Evolutionary conservation across 2,888 invertebrate genomes (phyloP).

Genomic region (Pterostichus niger): DNA sequence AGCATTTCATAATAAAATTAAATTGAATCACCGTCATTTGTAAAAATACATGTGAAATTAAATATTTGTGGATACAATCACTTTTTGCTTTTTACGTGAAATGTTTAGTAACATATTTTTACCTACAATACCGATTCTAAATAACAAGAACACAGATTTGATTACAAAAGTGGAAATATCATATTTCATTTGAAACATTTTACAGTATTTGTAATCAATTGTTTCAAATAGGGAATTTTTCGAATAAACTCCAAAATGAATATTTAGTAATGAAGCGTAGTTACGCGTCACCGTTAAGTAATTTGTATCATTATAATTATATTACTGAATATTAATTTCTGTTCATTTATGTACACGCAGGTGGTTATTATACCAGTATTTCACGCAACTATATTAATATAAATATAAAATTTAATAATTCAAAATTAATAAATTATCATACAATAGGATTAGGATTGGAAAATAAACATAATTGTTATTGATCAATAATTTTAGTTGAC

Average conservation of each 20-base stretch:
- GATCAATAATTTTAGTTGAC: not conserved
- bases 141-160: not conserved
- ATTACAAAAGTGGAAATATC: not conserved
- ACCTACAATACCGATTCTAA: no score
- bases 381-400: constrained; percentile 40
- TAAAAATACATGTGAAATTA: not conserved
- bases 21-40: not conserved
- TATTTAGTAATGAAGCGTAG: not conserved
- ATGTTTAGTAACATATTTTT: not conserved
- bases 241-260: constrained; percentile 19
- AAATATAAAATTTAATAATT: constrained; percentile 50
- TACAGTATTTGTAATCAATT: not conserved
- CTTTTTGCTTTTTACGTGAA: not conserved
- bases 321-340: constrained; percentile 41
- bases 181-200: constrained; percentile 19
- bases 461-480: constrained; percentile 28
- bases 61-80: not conserved
- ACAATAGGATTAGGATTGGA: constrained; percentile 32
- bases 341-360: constrained; percentile 36
- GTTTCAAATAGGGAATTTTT: not conserved
- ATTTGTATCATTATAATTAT: constrained; percentile 46
- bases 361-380: constrained; percentile 19
- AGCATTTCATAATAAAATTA: not conserved
- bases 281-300: constrained; percentile 12
- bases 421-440: constrained; percentile 49